Percentiles rank a stretch among this genome's conserved stretches.
Evolutionary conservation across 2,113 vertebrate genomes (phyloP).

Genomic region (Strix uralensis): DNA sequence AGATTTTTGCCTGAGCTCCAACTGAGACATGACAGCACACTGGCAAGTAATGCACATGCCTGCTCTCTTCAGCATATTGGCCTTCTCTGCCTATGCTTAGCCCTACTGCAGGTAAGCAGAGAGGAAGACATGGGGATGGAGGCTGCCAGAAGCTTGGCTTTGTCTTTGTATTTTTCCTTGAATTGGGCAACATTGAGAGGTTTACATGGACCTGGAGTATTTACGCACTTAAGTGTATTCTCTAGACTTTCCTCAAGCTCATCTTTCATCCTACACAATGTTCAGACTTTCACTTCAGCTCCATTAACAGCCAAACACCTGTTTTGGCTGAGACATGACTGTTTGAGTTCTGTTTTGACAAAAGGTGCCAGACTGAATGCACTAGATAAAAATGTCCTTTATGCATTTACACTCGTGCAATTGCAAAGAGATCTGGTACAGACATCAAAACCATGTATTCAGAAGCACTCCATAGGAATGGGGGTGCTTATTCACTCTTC

Average conservation of each 20-base stretch:
- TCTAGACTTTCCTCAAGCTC: not conserved
- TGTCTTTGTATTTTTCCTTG: not conserved
- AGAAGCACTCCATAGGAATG: fast-evolving
- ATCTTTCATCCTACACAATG: not conserved
- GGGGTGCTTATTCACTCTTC: not conserved
- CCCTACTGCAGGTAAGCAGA: not conserved
- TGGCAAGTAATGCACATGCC: not conserved
- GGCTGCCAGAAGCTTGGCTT: not conserved
- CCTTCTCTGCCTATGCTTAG: not conserved
- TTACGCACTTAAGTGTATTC: not conserved
- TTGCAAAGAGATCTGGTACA: not conserved
- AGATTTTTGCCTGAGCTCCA: not conserved
- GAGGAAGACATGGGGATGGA: not conserved
- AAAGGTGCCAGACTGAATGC: slow-evolving; percentile 13
- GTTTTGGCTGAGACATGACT: not conserved
- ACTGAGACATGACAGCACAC: not conserved
- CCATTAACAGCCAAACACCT: not conserved
- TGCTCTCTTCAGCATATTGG: not conserved
- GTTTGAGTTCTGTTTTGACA: slow-evolving; percentile 1
- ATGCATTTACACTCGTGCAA: not conserved
- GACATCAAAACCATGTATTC: not conserved
- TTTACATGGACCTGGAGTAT: not conserved
- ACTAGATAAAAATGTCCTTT: not conserved
- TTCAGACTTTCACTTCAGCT: not conserved
- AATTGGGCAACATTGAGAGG: not conserved